Evolutionary conservation across 2,888 invertebrate species (phyloP), one percentile per base, ranked within the genome.

Genomic region (Strigamia transsilvanica): DNA sequence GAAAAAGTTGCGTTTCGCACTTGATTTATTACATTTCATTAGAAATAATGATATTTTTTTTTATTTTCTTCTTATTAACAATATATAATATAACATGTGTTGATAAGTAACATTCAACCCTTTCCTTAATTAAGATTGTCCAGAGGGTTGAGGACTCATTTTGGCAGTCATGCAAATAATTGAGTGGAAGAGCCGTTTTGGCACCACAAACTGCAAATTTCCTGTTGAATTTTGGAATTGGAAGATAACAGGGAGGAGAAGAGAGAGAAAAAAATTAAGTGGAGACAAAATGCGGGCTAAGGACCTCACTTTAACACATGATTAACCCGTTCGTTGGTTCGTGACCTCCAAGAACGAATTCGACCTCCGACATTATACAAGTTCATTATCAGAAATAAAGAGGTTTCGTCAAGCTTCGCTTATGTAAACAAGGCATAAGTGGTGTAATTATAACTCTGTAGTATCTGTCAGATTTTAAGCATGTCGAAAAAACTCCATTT

Each of bases 151-250:
- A 66, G 66, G 66, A 66, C 66, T 23, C 27, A 23, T 51, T 51
- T 9, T 66, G 23, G 21, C 66, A 66, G 27, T 66, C 66, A 66
- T 15, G 66, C 66, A 66, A 66, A 66, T 66, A 66, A 66, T 66
- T 66, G 66, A 51, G 51, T 51, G n/a, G 51, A 66, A 66, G 66
- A 66, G 66, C 66, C 66, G 27, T 23, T 66, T 66, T 51, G 51
- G 51, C 51, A 51, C 51, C 51, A 51, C 51, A 66, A 66, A 66
- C 51, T 51, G 51, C 66, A 66, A 66, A 66, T 66, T 66, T 66
- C 66, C 66, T 66, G 66, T 66, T 23, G 32, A 66, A 15, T 27
- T 23, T 66, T 66, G 66, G 23, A 66, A 66, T 66, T 66, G 23
- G 66, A 66, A 66, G 66, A 27, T 66, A 66, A 66, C 12, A 15